Conservation (phyloP, 2,797 vertebrate species). For the Eospalax fontanierii region DNA sequence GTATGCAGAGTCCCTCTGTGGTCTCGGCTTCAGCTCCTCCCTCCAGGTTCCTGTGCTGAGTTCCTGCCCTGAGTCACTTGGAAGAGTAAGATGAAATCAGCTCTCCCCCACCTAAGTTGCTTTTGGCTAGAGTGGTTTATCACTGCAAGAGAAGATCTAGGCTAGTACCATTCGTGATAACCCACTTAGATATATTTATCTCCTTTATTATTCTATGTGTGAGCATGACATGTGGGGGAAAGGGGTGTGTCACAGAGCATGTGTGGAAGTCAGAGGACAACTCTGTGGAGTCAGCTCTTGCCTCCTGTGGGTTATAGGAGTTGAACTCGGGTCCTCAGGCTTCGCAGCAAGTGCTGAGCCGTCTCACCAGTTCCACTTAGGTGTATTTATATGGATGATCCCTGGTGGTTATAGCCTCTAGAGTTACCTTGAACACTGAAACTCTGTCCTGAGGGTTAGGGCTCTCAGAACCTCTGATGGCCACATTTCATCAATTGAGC, state of each 20-base stretch:
- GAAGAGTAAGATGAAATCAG: too few species aligned
- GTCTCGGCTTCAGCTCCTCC: too few species aligned
- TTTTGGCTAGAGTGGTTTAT: too few species aligned
- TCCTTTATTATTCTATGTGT: background rate
- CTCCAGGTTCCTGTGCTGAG: too few species aligned
- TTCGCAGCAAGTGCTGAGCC: background rate
- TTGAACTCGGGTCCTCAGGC: background rate
- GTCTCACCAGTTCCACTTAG: background rate
- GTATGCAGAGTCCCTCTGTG: too few species aligned
- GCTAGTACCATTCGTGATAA: background rate
- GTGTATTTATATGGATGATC: background rate
- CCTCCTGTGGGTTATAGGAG: background rate
- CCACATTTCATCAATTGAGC: background rate
- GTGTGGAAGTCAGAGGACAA: background rate
- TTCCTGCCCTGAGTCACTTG: too few species aligned
- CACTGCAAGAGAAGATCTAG: background rate
- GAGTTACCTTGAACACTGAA: background rate
- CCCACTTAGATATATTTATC: too few species aligned
- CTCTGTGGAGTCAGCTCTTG: background rate
- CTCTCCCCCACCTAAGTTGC: too few species aligned
- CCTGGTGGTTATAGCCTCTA: background rate
- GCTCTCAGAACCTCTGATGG: background rate
- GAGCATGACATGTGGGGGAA: too few species aligned
- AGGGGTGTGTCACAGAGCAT: too few species aligned
- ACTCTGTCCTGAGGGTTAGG: background rate